Conservation (phyloP, 2,113 vertebrate species). For the Cyphomyrus discorhynchus region DNA sequence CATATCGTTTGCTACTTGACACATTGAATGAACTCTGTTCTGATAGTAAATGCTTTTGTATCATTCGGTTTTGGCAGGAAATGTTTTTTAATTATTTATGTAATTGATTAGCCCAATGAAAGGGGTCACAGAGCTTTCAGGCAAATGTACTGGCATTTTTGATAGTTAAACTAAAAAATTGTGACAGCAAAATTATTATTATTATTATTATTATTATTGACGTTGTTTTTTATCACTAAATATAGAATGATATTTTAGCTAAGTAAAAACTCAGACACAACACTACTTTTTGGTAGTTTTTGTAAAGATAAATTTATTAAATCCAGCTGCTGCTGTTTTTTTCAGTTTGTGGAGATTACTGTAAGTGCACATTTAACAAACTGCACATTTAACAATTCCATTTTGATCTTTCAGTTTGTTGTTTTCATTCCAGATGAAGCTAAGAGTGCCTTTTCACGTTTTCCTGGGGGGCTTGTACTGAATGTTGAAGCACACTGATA, state of each 20-base stretch:
- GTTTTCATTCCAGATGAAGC: neutral
- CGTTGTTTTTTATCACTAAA: neutral
- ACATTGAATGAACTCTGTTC: neutral
- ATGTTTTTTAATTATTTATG: neutral
- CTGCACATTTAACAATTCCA: neutral
- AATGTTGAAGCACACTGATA: neutral
- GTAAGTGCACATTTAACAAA: neutral
- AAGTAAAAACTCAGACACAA: neutral
- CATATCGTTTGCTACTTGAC: neutral
- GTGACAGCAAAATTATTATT: neutral
- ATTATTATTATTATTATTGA: neutral
- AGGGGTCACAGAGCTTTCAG: neutral
- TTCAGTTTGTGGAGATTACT: neutral
- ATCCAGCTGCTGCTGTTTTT: neutral
- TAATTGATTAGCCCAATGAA: neutral
- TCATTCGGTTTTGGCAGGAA: neutral
- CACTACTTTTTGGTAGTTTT: conserved; percentile 5
- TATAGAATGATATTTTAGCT: neutral
- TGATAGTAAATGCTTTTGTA: neutral
- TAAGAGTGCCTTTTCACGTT: neutral
- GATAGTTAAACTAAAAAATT: neutral
- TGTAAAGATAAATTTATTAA: neutral
- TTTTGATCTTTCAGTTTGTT: neutral
- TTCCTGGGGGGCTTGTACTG: neutral
- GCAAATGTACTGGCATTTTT: neutral